Evolutionary conservation across 2,113 vertebrate genomes (phyloP).

Genomic region (Lepisosteus oculatus): DNA sequence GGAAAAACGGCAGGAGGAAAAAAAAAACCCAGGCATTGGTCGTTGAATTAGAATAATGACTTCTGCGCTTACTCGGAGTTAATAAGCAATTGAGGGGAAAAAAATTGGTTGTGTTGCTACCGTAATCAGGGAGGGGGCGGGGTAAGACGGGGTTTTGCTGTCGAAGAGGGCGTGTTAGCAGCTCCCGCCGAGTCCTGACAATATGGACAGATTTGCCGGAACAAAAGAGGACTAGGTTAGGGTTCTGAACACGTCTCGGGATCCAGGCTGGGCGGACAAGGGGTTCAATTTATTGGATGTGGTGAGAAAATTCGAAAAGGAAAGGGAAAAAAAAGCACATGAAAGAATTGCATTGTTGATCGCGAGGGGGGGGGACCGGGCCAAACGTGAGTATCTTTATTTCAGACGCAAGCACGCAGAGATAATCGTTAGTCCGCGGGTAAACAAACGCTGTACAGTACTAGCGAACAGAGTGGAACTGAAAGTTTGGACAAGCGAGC

Average conservation of each 20-base stretch:
- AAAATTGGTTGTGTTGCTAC: constrained; percentile 48
- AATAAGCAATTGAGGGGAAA: constrained; percentile 45
- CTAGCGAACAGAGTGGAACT: not conserved
- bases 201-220: constrained; percentile 74
- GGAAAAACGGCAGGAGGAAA: too few relatives aligned
- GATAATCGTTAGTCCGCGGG: constrained; percentile 43
- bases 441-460: constrained; percentile 20
- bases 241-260: constrained; percentile 82
- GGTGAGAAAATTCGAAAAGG: constrained; percentile 51
- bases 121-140: constrained; percentile 28
- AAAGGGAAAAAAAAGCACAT: not conserved
- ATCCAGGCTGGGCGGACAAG: constrained; percentile 55
- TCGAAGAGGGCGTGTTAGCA: constrained; percentile 30
- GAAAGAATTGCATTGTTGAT: constrained; percentile 25
- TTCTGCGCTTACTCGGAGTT: constrained; percentile 50
- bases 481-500: too few relatives aligned
- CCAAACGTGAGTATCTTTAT: constrained; percentile 44
- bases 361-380: constrained; percentile 3
- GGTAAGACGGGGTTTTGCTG: constrained; percentile 32
- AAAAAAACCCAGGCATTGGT: not conserved
- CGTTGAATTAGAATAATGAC: constrained; percentile 49
- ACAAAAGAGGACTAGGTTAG: constrained; percentile 80
- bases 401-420: constrained; percentile 58
- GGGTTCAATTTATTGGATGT: constrained; percentile 60
- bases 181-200: constrained; percentile 72